phyloP scores from a whole-genome alignment of 2,113 vertebrate genomes.

The Oophaga pumilio region DNA sequence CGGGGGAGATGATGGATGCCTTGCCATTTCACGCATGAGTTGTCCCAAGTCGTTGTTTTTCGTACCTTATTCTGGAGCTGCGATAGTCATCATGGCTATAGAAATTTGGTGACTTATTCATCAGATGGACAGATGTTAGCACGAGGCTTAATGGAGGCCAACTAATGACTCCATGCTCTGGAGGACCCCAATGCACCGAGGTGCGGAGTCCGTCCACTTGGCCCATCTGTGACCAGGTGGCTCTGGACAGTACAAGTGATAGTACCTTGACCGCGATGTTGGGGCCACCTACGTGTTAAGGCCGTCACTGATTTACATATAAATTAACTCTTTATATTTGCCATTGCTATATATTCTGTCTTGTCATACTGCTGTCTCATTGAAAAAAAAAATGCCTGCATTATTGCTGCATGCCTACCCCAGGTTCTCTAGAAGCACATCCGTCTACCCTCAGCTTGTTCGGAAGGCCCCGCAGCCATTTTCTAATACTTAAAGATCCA shows the following conservation, averaged over 20 bases:
- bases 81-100: not conserved
- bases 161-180: not conserved
- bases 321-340: not conserved
- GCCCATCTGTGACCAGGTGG: not conserved
- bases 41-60: not conserved
- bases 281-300: not conserved
- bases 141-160: conserved; percentile 2
- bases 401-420: not conserved
- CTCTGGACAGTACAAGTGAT: not conserved
- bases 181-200: conserved; percentile 36
- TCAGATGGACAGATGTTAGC: not conserved
- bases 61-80: not conserved
- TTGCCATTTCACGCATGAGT: not conserved
- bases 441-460: not conserved
- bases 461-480: conserved; percentile 19
- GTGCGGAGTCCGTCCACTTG: not conserved
- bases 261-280: not conserved
- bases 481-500: not conserved
- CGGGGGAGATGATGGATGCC: not conserved
- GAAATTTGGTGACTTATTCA: too few species aligned
- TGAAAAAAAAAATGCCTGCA: not conserved
- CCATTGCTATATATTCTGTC: not conserved
- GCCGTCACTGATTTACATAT: not conserved
- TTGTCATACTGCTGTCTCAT: not conserved
- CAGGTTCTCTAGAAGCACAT: not conserved